phyloP scores from a whole-genome alignment of 2,888 invertebrate species.

The Nomada fabriciana region DNA sequence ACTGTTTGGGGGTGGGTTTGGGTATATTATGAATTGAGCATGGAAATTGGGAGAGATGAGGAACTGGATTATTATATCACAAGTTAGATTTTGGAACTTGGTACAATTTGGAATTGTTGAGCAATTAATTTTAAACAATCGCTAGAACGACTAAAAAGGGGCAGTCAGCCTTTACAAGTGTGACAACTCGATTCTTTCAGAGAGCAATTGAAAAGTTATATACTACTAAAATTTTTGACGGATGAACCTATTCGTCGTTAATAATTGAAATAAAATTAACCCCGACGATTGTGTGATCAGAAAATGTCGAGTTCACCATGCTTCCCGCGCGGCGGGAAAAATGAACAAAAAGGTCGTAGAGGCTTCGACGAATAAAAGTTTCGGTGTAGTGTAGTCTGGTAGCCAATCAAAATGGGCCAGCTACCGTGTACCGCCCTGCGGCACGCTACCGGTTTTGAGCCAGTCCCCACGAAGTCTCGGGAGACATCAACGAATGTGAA shows the following conservation, averaged over 20 bases:
- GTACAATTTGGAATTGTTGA: too few species aligned
- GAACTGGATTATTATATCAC: too few species aligned
- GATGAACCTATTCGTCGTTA: too few species aligned
- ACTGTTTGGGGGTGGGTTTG: too few species aligned
- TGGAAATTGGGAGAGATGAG: too few species aligned
- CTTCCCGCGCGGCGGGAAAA: not conserved
- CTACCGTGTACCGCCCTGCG: conserved; percentile 83
- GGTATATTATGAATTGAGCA: not conserved
- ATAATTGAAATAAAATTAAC: not conserved
- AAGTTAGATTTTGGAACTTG: too few species aligned
- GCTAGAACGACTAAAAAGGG: too few species aligned
- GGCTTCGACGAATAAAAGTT: conserved; percentile 46
- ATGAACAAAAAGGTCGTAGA: not conserved
- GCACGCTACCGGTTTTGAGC: conserved; percentile 82
- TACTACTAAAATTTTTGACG: too few species aligned
- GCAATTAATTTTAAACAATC: too few species aligned
- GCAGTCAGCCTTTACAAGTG: too few species aligned
- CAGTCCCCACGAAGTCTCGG: conserved; percentile 69
- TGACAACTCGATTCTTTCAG: too few species aligned
- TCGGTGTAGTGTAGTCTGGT: conserved; percentile 62
- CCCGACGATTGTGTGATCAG: not conserved
- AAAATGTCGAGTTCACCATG: not conserved
- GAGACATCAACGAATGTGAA: conserved; percentile 58
- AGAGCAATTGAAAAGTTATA: too few species aligned
- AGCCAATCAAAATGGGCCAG: conserved; percentile 81